Evolutionary conservation across 2,888 invertebrate species (phyloP).

Genomic region (Anorthoa munda): DNA sequence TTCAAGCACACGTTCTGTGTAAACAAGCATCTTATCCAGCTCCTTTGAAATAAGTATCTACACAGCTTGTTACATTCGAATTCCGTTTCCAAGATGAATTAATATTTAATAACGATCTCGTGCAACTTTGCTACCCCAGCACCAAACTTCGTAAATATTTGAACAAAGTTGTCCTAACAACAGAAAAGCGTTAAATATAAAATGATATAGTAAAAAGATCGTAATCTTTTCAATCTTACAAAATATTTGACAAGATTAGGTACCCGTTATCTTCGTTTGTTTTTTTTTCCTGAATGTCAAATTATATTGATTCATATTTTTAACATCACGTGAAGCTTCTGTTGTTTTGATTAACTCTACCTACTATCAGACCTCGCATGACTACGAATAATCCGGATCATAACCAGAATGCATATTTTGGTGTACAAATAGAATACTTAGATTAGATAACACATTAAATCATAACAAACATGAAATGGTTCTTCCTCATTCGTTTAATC

Average conservation of each 20-base stretch:
- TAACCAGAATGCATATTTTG: not conserved
- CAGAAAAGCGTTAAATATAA: not conserved
- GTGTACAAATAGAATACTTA: not conserved
- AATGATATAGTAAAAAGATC: not conserved
- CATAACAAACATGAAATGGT: not conserved
- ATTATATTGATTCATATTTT: constrained; percentile 46
- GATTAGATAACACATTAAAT: not conserved
- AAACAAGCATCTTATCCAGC: not conserved
- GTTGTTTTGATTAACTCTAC: not conserved
- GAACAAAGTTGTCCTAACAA: constrained; percentile 9
- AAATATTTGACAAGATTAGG: constrained; percentile 25
- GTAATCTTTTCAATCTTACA: constrained; percentile 28
- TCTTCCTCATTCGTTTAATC: not conserved
- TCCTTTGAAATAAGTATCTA: not conserved
- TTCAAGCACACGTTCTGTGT: not conserved
- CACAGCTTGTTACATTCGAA: not conserved
- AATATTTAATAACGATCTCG: constrained; percentile 4
- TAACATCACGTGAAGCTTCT: constrained; percentile 38
- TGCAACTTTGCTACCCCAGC: not conserved
- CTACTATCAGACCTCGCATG: not conserved
- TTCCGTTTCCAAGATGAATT: constrained; percentile 3
- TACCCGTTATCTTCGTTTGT: constrained; percentile 26
- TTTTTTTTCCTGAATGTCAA: constrained; percentile 29
- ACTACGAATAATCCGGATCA: not conserved
- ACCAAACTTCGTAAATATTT: constrained; percentile 1